These are phyloP conservation scores for Protobothrops mucrosquamatus DNA, from an alignment of 2,113 vertebrate genomes.

Conservation along the genomic window DNA sequence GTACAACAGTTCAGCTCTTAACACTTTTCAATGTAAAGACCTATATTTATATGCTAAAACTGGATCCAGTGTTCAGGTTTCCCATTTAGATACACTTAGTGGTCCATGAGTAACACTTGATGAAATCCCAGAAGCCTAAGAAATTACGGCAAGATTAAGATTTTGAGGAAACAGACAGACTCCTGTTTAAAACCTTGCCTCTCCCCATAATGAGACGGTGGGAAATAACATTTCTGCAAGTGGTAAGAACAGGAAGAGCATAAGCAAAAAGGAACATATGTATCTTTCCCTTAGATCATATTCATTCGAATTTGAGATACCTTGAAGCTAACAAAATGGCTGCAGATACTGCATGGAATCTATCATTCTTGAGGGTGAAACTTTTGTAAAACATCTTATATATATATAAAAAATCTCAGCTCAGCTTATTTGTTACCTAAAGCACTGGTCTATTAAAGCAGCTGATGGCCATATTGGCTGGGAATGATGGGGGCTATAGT, in stretches of 20 bases:
- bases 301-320: not conserved
- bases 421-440: not conserved
- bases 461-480: not conserved
- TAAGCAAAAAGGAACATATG: not conserved
- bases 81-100: not conserved
- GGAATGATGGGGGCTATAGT: not conserved
- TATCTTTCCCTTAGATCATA: not conserved
- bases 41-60: not conserved
- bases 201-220: not conserved
- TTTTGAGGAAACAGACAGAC: not conserved
- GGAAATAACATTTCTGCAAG: not conserved
- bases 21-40: not conserved
- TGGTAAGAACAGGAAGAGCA: not conserved
- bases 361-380: not conserved
- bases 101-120: not conserved
- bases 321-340: not conserved
- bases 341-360: not conserved
- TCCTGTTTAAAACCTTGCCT: not conserved
- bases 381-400: not conserved
- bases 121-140: not conserved
- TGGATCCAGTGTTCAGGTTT: not conserved
- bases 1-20: not conserved
- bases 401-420: not conserved
- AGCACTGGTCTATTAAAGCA: not conserved
- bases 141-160: not conserved